Percentiles rank a stretch among this genome's conserved stretches.
Conservation (phyloP, 2,797 vertebrate species). For the Gobio occitaniae region DNA sequence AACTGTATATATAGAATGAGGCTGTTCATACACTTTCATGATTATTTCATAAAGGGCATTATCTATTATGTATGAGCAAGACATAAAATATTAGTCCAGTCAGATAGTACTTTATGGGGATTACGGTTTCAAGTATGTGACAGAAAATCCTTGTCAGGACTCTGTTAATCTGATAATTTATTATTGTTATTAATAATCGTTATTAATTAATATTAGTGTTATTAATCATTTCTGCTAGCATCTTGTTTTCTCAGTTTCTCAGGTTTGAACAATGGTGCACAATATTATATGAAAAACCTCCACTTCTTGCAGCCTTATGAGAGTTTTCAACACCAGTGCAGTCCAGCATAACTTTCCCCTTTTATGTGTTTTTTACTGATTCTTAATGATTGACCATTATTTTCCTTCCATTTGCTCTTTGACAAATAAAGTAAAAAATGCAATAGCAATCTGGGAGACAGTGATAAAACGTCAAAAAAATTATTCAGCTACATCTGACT, state of each 20-base stretch:
- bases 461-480: conserved; percentile 34
- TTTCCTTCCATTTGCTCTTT: neutral
- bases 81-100: conserved; percentile 1
- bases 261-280: neutral
- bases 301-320: conserved; percentile 1
- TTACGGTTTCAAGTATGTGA: neutral
- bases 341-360: neutral
- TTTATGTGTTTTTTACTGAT: neutral
- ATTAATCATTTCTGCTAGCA: neutral
- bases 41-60: conserved; percentile 18
- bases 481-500: conserved; percentile 1
- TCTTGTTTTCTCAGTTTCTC: neutral
- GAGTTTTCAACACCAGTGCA: neutral
- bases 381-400: neutral
- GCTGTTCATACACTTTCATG: conserved; percentile 31
- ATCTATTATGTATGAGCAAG: conserved; percentile 24
- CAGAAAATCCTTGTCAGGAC: neutral
- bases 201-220: neutral
- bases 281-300: neutral
- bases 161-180: neutral
- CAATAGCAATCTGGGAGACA: conserved; percentile 6
- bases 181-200: neutral
- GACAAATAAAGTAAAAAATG: conserved; percentile 27
- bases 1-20: neutral
- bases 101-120: neutral